Conservation (phyloP, 2,113 vertebrate genomes). For the Steatornis caripensis region DNA sequence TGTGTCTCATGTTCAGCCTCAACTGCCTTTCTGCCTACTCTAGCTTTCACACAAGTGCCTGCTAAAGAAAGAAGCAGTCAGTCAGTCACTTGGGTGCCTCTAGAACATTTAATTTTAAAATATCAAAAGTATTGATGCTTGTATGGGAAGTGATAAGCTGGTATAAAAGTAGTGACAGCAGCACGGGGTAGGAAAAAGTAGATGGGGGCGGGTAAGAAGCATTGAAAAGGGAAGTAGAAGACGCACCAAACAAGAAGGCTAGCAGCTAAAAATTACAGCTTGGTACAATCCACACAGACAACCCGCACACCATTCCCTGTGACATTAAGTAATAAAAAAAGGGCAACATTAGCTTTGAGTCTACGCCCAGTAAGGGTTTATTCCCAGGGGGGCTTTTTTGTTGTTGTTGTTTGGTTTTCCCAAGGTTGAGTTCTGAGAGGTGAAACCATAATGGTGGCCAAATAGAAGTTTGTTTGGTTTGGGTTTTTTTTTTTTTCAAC, state of each 20-base stretch:
- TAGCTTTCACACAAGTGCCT: background rate
- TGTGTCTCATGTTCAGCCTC: background rate
- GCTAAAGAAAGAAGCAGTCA: conserved; percentile 31
- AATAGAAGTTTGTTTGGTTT: conserved; percentile 26
- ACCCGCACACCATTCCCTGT: background rate
- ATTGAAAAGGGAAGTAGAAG: background rate
- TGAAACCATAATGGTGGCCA: conserved; percentile 15
- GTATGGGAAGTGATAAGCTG: background rate
- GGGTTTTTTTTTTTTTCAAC: background rate
- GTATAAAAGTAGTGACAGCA: background rate
- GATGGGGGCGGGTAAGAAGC: background rate
- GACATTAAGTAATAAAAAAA: background rate
- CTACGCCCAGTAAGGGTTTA: background rate
- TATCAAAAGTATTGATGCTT: background rate
- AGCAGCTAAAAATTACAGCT: conserved; percentile 50
- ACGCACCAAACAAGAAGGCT: background rate
- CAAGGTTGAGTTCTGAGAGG: background rate
- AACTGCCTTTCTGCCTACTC: background rate
- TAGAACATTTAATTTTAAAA: conserved; percentile 38
- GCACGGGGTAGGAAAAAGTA: background rate
- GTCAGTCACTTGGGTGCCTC: background rate
- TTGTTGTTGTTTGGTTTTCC: conserved; percentile 8
- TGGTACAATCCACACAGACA: background rate
- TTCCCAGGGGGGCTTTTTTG: background rate
- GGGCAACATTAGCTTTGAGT: background rate